These are phyloP conservation scores for Heterotis niloticus DNA, from an alignment of 2,113 vertebrate species.

Conservation along the genomic window DNA sequence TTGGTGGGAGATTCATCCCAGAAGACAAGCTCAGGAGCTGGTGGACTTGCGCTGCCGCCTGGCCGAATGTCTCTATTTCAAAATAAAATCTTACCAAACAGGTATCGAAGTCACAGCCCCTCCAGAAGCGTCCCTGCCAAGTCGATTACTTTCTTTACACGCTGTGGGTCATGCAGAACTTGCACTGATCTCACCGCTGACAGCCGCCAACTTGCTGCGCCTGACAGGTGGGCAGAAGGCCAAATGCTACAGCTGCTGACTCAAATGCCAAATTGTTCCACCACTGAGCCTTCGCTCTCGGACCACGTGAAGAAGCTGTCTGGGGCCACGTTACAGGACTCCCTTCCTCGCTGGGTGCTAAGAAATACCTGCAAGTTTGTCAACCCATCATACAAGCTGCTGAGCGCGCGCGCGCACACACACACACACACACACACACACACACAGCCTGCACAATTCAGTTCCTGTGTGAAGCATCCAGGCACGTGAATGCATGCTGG, in stretches of 20 bases:
- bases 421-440: background rate
- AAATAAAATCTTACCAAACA: too few species aligned
- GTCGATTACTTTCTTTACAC: background rate
- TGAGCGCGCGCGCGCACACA: background rate
- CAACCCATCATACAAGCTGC: too few species aligned
- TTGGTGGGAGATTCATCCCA: too few species aligned
- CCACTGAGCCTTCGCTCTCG: too few species aligned
- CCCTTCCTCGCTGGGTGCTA: too few species aligned
- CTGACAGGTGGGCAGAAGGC: background rate
- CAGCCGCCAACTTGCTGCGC: background rate
- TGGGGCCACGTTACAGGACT: too few species aligned
- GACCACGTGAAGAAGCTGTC: too few species aligned
- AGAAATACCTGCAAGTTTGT: too few species aligned
- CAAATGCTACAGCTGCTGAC: background rate
- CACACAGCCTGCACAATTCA: background rate
- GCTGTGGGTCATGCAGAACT: background rate
- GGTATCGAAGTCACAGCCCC: too few species aligned
- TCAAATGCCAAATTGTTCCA: background rate
- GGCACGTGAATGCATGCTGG: constrained; percentile 3
- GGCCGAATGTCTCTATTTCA: too few species aligned
- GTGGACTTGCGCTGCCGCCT: too few species aligned
- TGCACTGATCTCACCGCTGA: background rate
- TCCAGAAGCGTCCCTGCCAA: background rate
- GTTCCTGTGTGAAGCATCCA: constrained; percentile 5
- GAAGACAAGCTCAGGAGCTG: too few species aligned